Conservation (phyloP, 1,140 invertebrate species). For the Atta cephalotes region DNA sequence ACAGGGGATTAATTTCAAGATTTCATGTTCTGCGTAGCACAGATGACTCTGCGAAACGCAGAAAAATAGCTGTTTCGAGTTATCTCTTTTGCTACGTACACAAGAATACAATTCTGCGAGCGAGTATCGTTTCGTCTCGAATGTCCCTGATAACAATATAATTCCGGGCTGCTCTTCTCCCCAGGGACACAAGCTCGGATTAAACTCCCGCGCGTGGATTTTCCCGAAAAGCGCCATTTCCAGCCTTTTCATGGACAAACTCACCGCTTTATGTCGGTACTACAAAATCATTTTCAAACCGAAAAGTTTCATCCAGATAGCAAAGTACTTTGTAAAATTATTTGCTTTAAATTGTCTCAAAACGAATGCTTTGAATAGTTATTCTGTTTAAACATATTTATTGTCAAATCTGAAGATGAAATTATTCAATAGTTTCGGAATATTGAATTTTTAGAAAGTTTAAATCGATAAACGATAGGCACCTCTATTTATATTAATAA, state of each 20-base stretch:
- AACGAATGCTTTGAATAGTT: not conserved
- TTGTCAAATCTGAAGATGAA: not conserved
- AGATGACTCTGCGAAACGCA: not conserved
- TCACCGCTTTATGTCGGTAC: not conserved
- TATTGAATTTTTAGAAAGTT: not conserved
- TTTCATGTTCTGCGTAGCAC: constrained; percentile 23
- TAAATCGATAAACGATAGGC: not conserved
- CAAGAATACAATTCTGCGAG: constrained; percentile 31
- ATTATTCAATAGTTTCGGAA: not conserved
- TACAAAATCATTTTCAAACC: constrained; percentile 38
- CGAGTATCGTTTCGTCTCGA: constrained; percentile 43
- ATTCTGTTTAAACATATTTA: not conserved
- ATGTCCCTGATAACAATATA: constrained; percentile 55
- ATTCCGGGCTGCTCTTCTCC: constrained; percentile 21
- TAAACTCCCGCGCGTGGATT: constrained; percentile 25
- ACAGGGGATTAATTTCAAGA: constrained; percentile 31
- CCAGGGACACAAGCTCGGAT: constrained; percentile 23
- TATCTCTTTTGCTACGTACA: constrained; percentile 33
- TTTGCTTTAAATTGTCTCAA: constrained; percentile 8
- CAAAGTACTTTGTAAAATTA: not conserved
- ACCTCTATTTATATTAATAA: not conserved
- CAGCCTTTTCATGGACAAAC: constrained; percentile 29
- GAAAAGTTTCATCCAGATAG: not conserved
- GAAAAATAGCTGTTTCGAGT: constrained; percentile 28
- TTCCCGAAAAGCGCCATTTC: constrained; percentile 12